These are phyloP conservation scores for Pammene aurita DNA, from an alignment of 2,888 invertebrate species.

Conservation along the genomic window DNA sequence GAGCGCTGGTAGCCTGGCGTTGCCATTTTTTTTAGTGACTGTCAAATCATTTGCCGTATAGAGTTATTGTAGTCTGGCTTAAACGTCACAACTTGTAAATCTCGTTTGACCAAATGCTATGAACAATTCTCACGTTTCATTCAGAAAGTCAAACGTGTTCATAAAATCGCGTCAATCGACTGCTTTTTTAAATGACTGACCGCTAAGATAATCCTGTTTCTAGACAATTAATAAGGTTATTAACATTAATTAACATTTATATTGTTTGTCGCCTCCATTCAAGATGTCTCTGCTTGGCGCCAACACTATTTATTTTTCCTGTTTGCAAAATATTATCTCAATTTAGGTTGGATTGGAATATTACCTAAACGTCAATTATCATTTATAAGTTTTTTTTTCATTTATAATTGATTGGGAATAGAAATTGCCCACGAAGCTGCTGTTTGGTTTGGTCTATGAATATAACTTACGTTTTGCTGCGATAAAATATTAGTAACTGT, in stretches of 20 bases:
- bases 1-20: no score
- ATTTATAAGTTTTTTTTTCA: no score
- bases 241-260: constrained; percentile 39
- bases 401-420: constrained; percentile 4
- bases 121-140: constrained; percentile 11
- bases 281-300: constrained; percentile 50
- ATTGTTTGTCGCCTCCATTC: constrained; percentile 48
- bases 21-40: no score
- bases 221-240: constrained; percentile 39
- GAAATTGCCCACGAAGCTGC: neutral
- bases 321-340: constrained; percentile 31
- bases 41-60: no score
- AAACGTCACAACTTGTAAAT: neutral
- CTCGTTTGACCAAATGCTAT: neutral
- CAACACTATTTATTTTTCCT: constrained; percentile 36
- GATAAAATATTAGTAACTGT: no score
- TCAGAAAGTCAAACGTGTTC: constrained; percentile 30
- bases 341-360: constrained; percentile 9
- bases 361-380: constrained; percentile 1
- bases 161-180: constrained; percentile 7
- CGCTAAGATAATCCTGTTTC: constrained; percentile 46
- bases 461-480: no score
- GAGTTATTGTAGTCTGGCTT: no score
- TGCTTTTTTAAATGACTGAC: constrained; percentile 17
- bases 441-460: neutral